phyloP scores from a whole-genome alignment of 2,888 invertebrate species.

The Crocallis elinguaria region DNA sequence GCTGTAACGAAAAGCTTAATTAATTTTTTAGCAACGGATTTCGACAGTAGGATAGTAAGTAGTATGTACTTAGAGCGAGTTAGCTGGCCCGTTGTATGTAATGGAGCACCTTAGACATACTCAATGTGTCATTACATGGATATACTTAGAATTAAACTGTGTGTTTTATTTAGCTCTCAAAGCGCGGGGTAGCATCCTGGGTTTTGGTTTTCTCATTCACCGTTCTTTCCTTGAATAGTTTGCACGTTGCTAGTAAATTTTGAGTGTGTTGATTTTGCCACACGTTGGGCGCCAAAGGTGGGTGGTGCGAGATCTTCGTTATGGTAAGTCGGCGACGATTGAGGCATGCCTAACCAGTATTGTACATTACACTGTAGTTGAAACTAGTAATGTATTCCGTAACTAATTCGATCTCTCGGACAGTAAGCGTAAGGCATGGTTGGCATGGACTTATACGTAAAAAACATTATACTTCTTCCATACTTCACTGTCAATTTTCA shows the following conservation, averaged over 20 bases:
- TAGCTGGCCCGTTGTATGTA: conserved; percentile 75
- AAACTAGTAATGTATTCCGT: conserved; percentile 23
- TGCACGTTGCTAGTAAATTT: conserved; percentile 56
- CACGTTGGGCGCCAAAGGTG: conserved; percentile 55
- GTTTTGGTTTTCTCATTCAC: conserved; percentile 41
- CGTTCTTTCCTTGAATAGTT: conserved; percentile 40
- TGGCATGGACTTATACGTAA: conserved; percentile 77
- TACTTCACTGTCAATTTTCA: conserved; percentile 78
- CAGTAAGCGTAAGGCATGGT: conserved; percentile 57
- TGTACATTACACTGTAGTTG: conserved; percentile 33
- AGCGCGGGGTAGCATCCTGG: conserved; percentile 57
- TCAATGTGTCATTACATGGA: conserved; percentile 82
- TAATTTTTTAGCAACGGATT: conserved; percentile 48
- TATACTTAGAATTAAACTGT: conserved; percentile 79
- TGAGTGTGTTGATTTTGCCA: conserved; percentile 52
- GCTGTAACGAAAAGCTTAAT: conserved; percentile 26
- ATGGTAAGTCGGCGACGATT: conserved; percentile 39
- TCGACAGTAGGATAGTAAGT: conserved; percentile 62
- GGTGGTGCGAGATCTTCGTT: conserved; percentile 26
- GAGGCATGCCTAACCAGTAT: conserved; percentile 40
- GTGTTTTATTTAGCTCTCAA: conserved; percentile 79
- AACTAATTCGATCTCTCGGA: conserved; percentile 36
- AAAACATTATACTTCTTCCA: conserved; percentile 67
- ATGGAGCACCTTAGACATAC: conserved; percentile 76
- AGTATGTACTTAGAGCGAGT: conserved; percentile 70